A percentile compares a stretch with the other conserved stretches of the same genome.
Conservation (phyloP, 2,797 vertebrate genomes). For the Poecile montanus region DNA sequence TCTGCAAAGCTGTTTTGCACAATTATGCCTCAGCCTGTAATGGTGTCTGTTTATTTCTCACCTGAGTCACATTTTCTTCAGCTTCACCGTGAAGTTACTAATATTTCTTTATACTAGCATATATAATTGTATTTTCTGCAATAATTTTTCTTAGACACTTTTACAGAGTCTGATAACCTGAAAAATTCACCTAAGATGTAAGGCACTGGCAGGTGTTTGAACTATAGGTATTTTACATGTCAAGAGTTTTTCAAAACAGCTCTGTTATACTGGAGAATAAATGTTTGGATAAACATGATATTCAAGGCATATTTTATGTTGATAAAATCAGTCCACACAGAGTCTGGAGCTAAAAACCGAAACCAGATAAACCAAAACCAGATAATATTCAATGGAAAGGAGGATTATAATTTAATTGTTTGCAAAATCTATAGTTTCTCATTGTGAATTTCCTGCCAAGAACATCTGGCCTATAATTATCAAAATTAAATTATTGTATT, state of each 20-base stretch:
- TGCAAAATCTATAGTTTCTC: not conserved
- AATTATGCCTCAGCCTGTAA: not conserved
- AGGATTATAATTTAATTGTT: not conserved
- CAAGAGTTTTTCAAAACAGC: not conserved
- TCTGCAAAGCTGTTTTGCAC: not conserved
- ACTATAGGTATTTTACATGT: not conserved
- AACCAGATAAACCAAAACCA: not conserved
- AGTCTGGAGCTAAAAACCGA: not conserved
- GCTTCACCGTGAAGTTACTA: not conserved
- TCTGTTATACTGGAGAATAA: not conserved
- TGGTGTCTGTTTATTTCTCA: not conserved
- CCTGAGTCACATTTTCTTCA: not conserved
- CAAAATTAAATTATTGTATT: not conserved
- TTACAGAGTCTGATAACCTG: not conserved
- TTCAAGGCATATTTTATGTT: not conserved
- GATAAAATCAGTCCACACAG: not conserved
- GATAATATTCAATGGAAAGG: not conserved
- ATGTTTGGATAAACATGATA: not conserved
- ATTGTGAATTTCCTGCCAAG: not conserved
- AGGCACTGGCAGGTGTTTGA: not conserved
- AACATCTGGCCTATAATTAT: not conserved
- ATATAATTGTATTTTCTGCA: not conserved
- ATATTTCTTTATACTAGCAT: not conserved
- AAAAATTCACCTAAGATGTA: not conserved
- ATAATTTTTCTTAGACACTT: not conserved